phyloP scores from a whole-genome alignment of 2,797 vertebrate species.

The Apogon hyalosoma region DNA sequence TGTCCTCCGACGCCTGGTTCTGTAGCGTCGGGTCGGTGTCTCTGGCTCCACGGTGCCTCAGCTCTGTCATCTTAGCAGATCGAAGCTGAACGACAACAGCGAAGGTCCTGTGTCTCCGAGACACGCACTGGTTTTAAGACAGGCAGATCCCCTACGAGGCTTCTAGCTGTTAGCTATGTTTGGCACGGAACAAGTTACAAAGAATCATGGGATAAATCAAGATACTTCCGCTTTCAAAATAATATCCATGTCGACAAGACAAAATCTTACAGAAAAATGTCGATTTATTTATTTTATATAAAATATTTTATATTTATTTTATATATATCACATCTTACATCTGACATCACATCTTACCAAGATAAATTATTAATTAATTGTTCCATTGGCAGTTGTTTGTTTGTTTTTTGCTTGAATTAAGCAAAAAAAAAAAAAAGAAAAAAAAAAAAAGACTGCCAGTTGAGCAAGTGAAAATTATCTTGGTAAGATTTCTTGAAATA shows the following conservation, averaged over 20 bases:
- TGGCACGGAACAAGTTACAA: neutral
- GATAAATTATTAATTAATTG: too few species aligned
- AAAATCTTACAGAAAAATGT: too few species aligned
- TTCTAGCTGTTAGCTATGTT: conserved; percentile 11
- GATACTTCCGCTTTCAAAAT: conserved; percentile 66
- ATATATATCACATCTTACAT: too few species aligned
- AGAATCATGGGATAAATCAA: too few species aligned
- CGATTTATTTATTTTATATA: too few species aligned
- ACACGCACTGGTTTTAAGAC: conserved; percentile 15
- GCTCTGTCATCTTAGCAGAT: conserved; percentile 79
- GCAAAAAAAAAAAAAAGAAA: too few species aligned
- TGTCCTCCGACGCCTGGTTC: conserved; percentile 80
- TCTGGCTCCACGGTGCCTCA: conserved; percentile 80
- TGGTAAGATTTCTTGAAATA: too few species aligned
- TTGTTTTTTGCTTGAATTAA: too few species aligned
- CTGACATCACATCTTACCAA: too few species aligned
- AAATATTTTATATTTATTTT: neutral
- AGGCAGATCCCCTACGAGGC: conserved; percentile 15
- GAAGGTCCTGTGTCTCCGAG: conserved; percentile 36
- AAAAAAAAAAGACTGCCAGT: too few species aligned
- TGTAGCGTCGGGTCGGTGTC: conserved; percentile 74
- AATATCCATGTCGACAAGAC: neutral
- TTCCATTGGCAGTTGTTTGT: too few species aligned
- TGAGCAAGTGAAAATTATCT: too few species aligned
- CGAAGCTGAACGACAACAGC: conserved; percentile 27